These are phyloP conservation scores for Intellagama lesueurii DNA, from an alignment of 2,797 vertebrate genomes.

Conservation along the genomic window DNA sequence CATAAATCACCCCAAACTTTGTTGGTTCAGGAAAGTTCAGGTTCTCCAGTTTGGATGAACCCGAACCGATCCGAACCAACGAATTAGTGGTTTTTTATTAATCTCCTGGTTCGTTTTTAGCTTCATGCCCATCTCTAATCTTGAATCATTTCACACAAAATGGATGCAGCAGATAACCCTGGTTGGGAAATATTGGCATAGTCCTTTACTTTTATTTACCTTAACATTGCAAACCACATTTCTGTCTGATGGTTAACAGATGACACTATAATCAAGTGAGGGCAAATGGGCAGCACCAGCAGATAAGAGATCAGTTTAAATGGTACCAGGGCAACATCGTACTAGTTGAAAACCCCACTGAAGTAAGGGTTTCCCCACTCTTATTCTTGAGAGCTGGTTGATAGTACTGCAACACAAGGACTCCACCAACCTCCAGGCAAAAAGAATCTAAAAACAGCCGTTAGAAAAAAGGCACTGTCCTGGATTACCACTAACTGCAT, in stretches of 20 bases:
- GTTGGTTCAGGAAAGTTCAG: too few species aligned
- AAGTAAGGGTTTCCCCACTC: too few species aligned
- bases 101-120: too few species aligned
- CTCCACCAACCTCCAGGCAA: not conserved
- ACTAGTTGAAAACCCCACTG: too few species aligned
- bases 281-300: not conserved
- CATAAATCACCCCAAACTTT: too few species aligned
- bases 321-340: not conserved
- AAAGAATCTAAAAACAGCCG: not conserved
- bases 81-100: too few species aligned
- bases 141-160: not conserved
- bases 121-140: not conserved
- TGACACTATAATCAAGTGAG: not conserved
- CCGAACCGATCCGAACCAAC: too few species aligned
- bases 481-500: not conserved
- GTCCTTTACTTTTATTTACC: not conserved
- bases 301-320: not conserved
- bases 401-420: too few species aligned
- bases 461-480: not conserved
- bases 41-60: too few species aligned
- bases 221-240: not conserved
- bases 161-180: not conserved
- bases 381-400: too few species aligned
- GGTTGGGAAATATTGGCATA: not conserved
- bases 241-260: not conserved